phyloP scores from a whole-genome alignment of 2,888 invertebrate species.

The Encarsia formosa region DNA sequence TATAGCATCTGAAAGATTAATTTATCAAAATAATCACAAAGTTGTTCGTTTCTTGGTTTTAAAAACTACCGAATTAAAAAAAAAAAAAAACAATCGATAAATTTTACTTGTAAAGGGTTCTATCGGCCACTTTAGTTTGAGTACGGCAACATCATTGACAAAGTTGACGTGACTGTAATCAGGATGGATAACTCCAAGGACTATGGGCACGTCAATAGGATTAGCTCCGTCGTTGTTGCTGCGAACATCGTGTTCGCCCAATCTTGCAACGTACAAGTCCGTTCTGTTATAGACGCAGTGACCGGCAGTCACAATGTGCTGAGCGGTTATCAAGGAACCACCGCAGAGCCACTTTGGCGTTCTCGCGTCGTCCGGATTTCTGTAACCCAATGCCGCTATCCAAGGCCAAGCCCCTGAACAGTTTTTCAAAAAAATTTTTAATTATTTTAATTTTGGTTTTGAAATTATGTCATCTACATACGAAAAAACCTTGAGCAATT shows the following conservation, averaged over 20 bases:
- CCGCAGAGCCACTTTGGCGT: constrained; percentile 57
- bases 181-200: constrained; percentile 63
- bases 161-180: constrained; percentile 60
- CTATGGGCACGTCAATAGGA: constrained; percentile 61
- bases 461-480: too few species aligned
- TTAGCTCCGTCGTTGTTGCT: constrained; percentile 62
- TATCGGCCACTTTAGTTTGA: constrained; percentile 60
- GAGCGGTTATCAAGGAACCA: constrained; percentile 63
- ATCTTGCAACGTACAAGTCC: constrained; percentile 55
- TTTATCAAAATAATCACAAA: not conserved
- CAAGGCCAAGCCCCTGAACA: constrained; percentile 73
- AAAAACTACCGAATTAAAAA: not conserved
- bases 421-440: not conserved
- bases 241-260: constrained; percentile 73
- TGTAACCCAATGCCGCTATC: constrained; percentile 72
- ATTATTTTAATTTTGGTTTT: too few species aligned
- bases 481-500: too few species aligned
- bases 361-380: constrained; percentile 46
- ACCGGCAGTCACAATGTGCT: constrained; percentile 74
- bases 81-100: not conserved
- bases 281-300: constrained; percentile 64
- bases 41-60: not conserved
- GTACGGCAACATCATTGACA: constrained; percentile 75
- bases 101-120: constrained; percentile 53
- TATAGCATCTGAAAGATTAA: constrained; percentile 56